phyloP scores from a whole-genome alignment of 2,113 vertebrate genomes.

The Caracal caracal region DNA sequence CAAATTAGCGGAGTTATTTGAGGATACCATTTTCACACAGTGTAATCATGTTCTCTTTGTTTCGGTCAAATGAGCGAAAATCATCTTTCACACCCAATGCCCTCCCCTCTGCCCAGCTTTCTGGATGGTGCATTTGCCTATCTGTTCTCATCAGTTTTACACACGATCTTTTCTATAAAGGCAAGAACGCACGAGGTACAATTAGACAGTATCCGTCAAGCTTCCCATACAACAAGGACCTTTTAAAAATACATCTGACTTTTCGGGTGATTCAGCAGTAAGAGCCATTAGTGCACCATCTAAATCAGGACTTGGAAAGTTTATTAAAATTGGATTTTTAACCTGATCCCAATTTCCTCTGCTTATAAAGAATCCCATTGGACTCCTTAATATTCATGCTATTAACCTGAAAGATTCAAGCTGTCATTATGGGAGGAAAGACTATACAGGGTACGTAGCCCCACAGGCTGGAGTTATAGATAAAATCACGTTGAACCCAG shows the following conservation, averaged over 20 bases:
- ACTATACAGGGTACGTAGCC: background rate
- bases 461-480: background rate
- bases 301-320: slow-evolving; percentile 75
- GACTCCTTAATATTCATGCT: slow-evolving; percentile 73
- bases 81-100: background rate
- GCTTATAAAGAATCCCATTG: slow-evolving; percentile 75
- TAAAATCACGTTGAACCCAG: background rate
- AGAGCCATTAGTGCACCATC: slow-evolving; percentile 68
- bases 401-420: slow-evolving; percentile 72
- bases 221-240: slow-evolving; percentile 42
- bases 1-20: slow-evolving; percentile 73
- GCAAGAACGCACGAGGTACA: slow-evolving; percentile 6
- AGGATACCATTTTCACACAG: slow-evolving; percentile 44
- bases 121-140: background rate
- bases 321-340: slow-evolving; percentile 83
- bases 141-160: background rate
- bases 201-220: slow-evolving; percentile 45
- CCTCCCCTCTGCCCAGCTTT: background rate
- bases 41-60: slow-evolving; percentile 68
- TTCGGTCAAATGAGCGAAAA: slow-evolving; percentile 65
- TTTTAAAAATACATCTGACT: slow-evolving; percentile 75
- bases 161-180: background rate
- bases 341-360: slow-evolving; percentile 76
- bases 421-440: slow-evolving; percentile 31
- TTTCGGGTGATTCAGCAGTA: slow-evolving; percentile 72